These are phyloP conservation scores for Drosophila ogumai DNA, from an alignment of 1,140 invertebrate species.

Conservation along the genomic window DNA sequence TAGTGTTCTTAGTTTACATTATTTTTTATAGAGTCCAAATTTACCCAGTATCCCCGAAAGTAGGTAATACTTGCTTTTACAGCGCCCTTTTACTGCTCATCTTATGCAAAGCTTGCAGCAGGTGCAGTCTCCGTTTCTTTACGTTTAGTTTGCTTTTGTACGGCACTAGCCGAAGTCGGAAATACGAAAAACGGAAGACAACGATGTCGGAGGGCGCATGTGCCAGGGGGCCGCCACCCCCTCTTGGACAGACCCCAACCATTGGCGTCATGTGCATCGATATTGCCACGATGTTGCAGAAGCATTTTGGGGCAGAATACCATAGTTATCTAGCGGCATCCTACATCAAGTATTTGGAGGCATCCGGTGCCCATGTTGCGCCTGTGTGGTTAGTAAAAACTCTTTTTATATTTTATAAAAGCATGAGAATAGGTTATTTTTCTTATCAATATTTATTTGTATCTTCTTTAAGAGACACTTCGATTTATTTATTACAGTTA, in stretches of 20 bases:
- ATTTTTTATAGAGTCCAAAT: background rate
- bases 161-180: slow-evolving; percentile 2
- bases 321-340: slow-evolving; percentile 92
- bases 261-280: slow-evolving; percentile 89
- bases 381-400: slow-evolving; percentile 90
- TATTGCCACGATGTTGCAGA: slow-evolving; percentile 76
- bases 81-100: background rate
- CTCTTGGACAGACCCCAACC: slow-evolving; percentile 76
- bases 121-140: background rate
- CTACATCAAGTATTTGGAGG: slow-evolving; percentile 94
- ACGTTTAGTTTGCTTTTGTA: slow-evolving; percentile 4
- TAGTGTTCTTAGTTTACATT: slow-evolving; percentile 1
- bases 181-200: background rate
- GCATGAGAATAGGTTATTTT: background rate
- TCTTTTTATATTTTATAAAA: background rate
- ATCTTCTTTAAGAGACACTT: background rate
- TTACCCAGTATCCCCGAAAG: slow-evolving; percentile 15
- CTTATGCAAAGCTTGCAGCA: background rate
- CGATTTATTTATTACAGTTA: background rate
- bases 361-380: slow-evolving; percentile 92
- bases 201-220: slow-evolving; percentile 16
- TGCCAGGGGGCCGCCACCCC: background rate
- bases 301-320: slow-evolving; percentile 85
- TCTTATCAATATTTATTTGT: background rate
- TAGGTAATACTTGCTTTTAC: background rate